These are phyloP conservation scores for Anas flavirostris DNA, from an alignment of 2,797 vertebrate genomes.

Conservation along the genomic window DNA sequence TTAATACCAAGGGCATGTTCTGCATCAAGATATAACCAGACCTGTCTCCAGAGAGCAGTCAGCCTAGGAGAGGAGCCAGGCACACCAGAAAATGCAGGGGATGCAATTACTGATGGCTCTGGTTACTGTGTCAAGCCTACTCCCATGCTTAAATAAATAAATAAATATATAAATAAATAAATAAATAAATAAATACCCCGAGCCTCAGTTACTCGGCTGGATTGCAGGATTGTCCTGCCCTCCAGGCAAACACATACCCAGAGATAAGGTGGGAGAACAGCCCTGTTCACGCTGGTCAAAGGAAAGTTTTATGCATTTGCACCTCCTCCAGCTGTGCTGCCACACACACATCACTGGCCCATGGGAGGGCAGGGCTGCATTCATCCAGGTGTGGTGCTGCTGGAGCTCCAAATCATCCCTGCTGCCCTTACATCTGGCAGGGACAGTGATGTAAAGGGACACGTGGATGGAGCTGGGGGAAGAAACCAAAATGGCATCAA, in stretches of 20 bases:
- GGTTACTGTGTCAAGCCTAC: not conserved
- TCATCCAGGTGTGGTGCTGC: not conserved
- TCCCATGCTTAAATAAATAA: not conserved
- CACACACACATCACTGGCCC: fast-evolving
- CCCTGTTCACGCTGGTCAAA: fast-evolving
- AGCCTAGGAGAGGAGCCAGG: constrained; percentile 39
- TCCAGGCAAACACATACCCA: not conserved
- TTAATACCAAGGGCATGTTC: constrained; percentile 48
- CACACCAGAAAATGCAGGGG: not conserved
- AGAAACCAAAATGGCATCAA: not conserved
- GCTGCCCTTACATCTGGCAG: not conserved
- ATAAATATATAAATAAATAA: no score
- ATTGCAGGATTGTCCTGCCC: not conserved
- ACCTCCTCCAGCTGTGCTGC: not conserved
- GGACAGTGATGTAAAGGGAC: not conserved
- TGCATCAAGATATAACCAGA: constrained; percentile 38
- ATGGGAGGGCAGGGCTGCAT: fast-evolving
- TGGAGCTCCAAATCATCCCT: not conserved
- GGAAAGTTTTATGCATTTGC: not conserved
- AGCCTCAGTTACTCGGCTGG: not conserved
- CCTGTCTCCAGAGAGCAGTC: constrained; percentile 25
- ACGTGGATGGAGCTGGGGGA: fast-evolving
- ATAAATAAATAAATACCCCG: not conserved
- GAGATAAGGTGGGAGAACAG: not conserved
- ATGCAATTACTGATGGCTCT: constrained; percentile 52